Base-by-base conservation (phyloP, 1,140 invertebrate genomes). In the Orchestia grillus region DNA sequence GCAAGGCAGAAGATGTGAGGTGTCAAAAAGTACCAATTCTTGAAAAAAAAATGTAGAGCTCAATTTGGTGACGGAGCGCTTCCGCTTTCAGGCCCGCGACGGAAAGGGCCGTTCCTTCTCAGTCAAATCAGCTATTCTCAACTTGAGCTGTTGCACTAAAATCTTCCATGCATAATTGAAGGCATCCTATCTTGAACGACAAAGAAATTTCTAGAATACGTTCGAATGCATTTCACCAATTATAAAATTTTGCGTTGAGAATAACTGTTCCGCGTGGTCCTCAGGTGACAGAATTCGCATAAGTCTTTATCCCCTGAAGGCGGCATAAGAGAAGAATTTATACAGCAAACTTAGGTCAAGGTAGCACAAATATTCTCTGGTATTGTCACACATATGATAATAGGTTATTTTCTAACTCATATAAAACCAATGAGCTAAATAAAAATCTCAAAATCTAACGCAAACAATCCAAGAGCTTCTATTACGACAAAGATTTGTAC, bases 341-440 rank as follows among this genome's bases (percentile, higher is more conserved):
- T 77, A 77, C 62, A 77, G 62, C 62, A 77, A 77, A 77, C 62
- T 77, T 77, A 91, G 41, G 36, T 91, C 88, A 91, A 91, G 44
- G 88, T 91, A 91, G 88, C 88, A 91, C 88, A 91, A 91, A 43
- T 91, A 91, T 91, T 44, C 88, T 91, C 88, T 91, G 41, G 88
- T 91, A 91, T 91, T 91, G 88, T 91, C 88, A 91, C 88, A 91
- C 88, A 91, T 28, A 91, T n/a, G 42, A 88, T 91, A 91, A 91
- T 43, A 42, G 88, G 41, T 44, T 91, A 91, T 42, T 91, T 36
- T 43, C 88, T 91, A 91, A 91, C 88, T 91, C 88, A 91, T 88
- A n/a, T n/a, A 91, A 91, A 43, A 91, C 88, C 88, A 44, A 91
- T 91, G 88, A 91, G 88, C 88, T 91, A 91, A 91, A 91, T 91